Base-by-base conservation (phyloP, 1,140 invertebrate genomes). In the Diuraphis noxia region DNA sequence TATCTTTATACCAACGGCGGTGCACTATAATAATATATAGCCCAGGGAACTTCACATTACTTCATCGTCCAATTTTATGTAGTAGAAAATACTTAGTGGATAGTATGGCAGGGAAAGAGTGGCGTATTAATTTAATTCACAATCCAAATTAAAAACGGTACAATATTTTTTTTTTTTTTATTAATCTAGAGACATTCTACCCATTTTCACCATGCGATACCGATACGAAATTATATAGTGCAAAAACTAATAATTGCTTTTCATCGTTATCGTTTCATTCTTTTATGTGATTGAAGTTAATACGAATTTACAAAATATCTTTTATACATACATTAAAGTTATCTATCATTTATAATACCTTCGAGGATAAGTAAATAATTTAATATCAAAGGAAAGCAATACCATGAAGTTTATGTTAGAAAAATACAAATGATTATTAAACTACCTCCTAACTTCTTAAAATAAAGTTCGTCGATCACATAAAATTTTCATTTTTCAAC, bases 351-450 rank as follows among this genome's bases (percentile, higher is more conserved):
- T 36, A 79, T 79, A 79, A 23, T 46, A 34, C 41, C 25, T 84
- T 84, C 82, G 82, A 84, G 56, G 25, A 63, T 63, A 63, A 63
- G 40, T 43, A 43, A 84, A 84, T 46, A n/a, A 84, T 84, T 84
- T n/a, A 43, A 84, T 43, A 84, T 84, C 30, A 84, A 84, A 84
- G 82, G 82, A 84, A n/a, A n/a, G 82, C 40, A 43, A n/a, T 84
- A 43, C 21, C 46, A 43, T 43, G 2, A 84, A 43, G 17, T 34
- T 84, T n/a, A 43, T 43, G 40, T 40, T 38, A n/a, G 41, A 46
- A 43, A 41, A 30, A n/a, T 13, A 84, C 23, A 84, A 84, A 84
- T 17, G n/a, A n/a, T n/a, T n/a, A n/a, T n/a, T n/a, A n/a, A 5
- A 10, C 82, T 84, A 43, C 79, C 41, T 63, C 79, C 41, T 63